Evolutionary conservation across 2,888 invertebrate genomes (phyloP).

Genomic region (Laspeyria flexula): DNA sequence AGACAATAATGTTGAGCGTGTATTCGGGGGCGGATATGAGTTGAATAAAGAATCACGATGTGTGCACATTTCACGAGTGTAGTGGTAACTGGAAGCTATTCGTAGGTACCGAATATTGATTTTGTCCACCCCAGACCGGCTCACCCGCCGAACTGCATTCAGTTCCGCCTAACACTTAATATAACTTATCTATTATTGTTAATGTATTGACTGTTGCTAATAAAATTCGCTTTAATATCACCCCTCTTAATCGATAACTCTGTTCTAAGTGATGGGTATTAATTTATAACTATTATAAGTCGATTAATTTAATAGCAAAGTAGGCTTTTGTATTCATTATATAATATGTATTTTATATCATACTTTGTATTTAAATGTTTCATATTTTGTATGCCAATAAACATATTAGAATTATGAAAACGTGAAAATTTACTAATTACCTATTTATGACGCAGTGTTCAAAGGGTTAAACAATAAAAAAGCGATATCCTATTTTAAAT

Average conservation of each 20-base stretch:
- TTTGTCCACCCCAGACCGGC: constrained; percentile 82
- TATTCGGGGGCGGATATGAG: constrained; percentile 62
- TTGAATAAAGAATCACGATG: constrained; percentile 77
- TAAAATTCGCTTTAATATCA: constrained; percentile 40
- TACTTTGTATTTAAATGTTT: no score
- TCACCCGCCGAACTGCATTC: constrained; percentile 70
- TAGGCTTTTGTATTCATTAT: no score
- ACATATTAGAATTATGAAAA: no score
- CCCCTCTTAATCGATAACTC: constrained; percentile 11
- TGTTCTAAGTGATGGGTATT: not conserved
- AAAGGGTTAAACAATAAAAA: no score
- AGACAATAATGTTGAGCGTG: constrained; percentile 64
- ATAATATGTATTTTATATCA: no score
- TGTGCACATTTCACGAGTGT: constrained; percentile 76
- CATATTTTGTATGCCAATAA: no score
- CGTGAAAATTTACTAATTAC: no score
- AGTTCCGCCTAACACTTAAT: constrained; percentile 63
- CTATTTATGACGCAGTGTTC: no score
- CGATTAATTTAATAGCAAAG: no score
- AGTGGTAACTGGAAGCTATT: constrained; percentile 76
- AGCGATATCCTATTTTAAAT: no score
- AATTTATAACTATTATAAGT: no score
- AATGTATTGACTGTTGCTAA: constrained; percentile 66
- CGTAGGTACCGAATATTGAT: constrained; percentile 81
- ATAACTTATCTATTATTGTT: constrained; percentile 67